Conservation (phyloP, 2,113 vertebrate species). For the Xiphophorus couchianus region DNA sequence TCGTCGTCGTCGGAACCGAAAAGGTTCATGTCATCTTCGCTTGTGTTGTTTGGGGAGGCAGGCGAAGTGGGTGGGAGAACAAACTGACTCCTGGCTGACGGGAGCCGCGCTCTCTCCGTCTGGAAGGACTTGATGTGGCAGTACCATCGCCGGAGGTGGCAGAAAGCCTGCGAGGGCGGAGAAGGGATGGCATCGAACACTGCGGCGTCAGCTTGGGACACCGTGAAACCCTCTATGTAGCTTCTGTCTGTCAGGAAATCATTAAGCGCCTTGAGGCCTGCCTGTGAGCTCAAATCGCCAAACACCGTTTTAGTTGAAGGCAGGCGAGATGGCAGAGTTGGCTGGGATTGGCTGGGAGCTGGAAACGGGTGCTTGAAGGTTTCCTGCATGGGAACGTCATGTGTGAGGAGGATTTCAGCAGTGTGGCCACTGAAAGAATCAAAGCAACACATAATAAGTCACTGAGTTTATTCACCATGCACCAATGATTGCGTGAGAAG, state of each 20-base stretch:
- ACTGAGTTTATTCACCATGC: slow-evolving; percentile 35
- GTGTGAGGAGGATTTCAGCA: slow-evolving; percentile 61
- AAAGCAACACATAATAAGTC: slow-evolving; percentile 72
- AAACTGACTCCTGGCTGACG: slow-evolving; percentile 86
- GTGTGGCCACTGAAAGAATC: slow-evolving; percentile 74
- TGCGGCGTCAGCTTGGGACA: slow-evolving; percentile 88
- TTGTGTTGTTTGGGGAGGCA: slow-evolving; percentile 55
- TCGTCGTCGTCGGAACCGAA: slow-evolving; percentile 94
- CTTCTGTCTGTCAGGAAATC: slow-evolving; percentile 91
- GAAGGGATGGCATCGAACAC: slow-evolving; percentile 87
- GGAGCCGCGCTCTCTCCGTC: slow-evolving; percentile 85
- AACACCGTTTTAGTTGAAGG: slow-evolving; percentile 84
- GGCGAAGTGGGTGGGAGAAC: slow-evolving; percentile 80
- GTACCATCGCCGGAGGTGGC: slow-evolving; percentile 93
- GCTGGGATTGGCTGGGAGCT: slow-evolving; percentile 2
- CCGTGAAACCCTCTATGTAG: slow-evolving; percentile 92
- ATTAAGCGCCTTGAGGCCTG: slow-evolving; percentile 88
- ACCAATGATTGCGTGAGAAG: slow-evolving; percentile 30
- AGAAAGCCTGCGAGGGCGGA: slow-evolving; percentile 83
- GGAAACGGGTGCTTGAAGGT: slow-evolving; percentile 38
- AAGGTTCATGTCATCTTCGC: slow-evolving; percentile 88
- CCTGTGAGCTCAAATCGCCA: slow-evolving; percentile 86
- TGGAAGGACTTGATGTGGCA: slow-evolving; percentile 93
- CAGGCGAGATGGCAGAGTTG: background rate
- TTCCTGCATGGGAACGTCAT: slow-evolving; percentile 71